A percentile compares a stretch with the other conserved stretches of the same genome.
Evolutionary conservation across 2,113 vertebrate species (phyloP).

Genomic region (Oenanthe melanoleuca): DNA sequence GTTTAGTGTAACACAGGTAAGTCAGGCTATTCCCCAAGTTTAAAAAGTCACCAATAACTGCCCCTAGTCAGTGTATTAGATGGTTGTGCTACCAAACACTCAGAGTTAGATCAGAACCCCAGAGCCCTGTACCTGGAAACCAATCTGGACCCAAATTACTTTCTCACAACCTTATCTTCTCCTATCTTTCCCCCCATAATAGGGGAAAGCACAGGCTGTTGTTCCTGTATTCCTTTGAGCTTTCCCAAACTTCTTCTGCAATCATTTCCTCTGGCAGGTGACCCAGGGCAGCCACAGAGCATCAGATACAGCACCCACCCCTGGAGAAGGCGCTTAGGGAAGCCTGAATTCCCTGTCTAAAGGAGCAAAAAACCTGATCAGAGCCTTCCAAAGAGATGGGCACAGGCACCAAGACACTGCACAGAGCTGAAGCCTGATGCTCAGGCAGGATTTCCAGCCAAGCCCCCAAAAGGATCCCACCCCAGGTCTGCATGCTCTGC

Average conservation of each 20-base stretch:
- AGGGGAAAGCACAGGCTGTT: background rate
- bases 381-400: background rate
- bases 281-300: fast-evolving
- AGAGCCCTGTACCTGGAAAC: background rate
- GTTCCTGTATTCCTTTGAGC: background rate
- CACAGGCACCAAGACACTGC: background rate
- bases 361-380: background rate
- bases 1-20: background rate
- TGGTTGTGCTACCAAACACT: background rate
- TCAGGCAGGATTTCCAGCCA: background rate
- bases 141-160: background rate
- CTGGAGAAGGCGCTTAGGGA: background rate
- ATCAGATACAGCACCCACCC: fast-evolving
- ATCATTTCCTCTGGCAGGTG: background rate
- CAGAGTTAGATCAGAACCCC: no score
- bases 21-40: background rate
- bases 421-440: fast-evolving
- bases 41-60: background rate
- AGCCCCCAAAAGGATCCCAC: background rate
- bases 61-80: background rate
- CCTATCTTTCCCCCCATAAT: fast-evolving
- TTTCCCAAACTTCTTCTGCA: background rate
- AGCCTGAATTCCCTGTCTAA: background rate
- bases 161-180: background rate
- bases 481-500: background rate